Conservation (phyloP, 2,888 invertebrate species). For the Eledona agricola region DNA sequence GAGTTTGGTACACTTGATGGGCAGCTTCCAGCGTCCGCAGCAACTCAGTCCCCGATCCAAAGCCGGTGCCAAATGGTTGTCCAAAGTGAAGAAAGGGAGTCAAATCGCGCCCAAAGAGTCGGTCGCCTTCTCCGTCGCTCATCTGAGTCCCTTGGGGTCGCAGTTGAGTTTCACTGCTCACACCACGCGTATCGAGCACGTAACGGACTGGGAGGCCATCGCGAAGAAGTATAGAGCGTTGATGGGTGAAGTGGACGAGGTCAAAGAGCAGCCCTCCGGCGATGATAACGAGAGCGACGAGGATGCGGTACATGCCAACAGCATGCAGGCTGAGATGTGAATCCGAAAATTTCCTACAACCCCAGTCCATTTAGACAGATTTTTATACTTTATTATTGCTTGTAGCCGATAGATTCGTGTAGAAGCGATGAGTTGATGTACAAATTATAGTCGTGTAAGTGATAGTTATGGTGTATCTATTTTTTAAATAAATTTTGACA, state of each 20-base stretch:
- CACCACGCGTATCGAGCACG: slow-evolving; percentile 83
- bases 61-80: slow-evolving; percentile 88
- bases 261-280: slow-evolving; percentile 59
- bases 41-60: slow-evolving; percentile 84
- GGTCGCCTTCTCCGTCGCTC: slow-evolving; percentile 80
- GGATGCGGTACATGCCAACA: slow-evolving; percentile 49
- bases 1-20: slow-evolving; percentile 85
- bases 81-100: slow-evolving; percentile 82
- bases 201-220: slow-evolving; percentile 91
- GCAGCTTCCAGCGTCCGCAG: slow-evolving; percentile 72
- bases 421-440: too few species aligned
- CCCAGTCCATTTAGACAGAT: too few species aligned
- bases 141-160: slow-evolving; percentile 84
- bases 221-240: slow-evolving; percentile 87
- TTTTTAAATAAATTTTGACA: too few species aligned
- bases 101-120: slow-evolving; percentile 85
- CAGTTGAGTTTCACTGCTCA: slow-evolving; percentile 82
- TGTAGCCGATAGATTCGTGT: too few species aligned
- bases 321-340: slow-evolving; percentile 36
- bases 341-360: background rate
- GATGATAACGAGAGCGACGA: slow-evolving; percentile 57
- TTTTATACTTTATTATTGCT: too few species aligned
- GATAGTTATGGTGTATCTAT: too few species aligned
- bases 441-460: too few species aligned
- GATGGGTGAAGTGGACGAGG: slow-evolving; percentile 70